Evolutionary conservation across 92 coral and sea anemone species (phyloP), one percentile per base, ranked within the genome.

Genomic region (Palythoa grandis): DNA sequence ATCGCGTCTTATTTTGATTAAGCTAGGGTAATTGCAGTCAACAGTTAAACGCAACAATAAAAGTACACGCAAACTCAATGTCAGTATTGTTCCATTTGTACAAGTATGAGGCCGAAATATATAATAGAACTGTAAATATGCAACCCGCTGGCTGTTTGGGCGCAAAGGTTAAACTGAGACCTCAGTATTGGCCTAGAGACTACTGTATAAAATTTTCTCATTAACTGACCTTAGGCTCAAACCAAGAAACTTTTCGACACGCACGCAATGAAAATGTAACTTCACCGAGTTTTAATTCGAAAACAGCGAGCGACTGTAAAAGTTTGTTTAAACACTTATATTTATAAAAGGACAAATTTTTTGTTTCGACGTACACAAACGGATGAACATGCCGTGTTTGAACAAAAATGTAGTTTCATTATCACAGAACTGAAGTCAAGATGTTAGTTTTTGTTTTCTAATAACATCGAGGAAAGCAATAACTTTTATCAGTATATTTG

Each of bases 401-500:
- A 47, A 47, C 43, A 57, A 29, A 29, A 29, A 23, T 37, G 22
- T 65, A 20, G 85, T 80, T 66, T 43, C 22, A 54, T 24, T 80
- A 66, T 48, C 58, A 22, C 39, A 63, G 13, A 4, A 47, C 65
- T 54, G 83, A 77, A 63, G 69, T 63, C 11, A 63, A 77, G 68
- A 77, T 70, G 83, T 39, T 40, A 39, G 52, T 29, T 77, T 67
- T 80, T 80, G 74, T 80, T 80, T 47, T 63, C 22, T 17, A 70
- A 80, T 80, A 80, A 80, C 24, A 67, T 19, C 43, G 56, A 3
- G 43, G 20, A 52, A 22, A 63, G 74, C 70, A 65, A 80, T 80
- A 66, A 43, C 35, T 10, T 58, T 65, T 10, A 10, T 63, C 24
- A 0, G 24, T 23, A 13, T 10, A 37, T 12, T 25, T 13, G 37